Conservation (phyloP, 2,888 invertebrate genomes). For the Amaurobius ferox region DNA sequence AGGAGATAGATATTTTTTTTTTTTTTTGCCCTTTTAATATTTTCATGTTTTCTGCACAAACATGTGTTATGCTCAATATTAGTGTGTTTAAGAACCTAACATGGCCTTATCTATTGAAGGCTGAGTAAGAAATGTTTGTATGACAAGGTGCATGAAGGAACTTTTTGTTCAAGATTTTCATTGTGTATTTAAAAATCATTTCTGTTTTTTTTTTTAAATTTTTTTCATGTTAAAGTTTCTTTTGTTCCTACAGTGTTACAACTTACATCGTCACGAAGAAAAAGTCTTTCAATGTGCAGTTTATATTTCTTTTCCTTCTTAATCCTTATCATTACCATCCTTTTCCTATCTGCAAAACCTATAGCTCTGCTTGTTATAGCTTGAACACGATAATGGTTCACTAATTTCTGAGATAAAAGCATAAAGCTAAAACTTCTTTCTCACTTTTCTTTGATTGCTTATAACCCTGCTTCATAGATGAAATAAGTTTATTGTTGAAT, state of each 20-base stretch:
- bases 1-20: background rate
- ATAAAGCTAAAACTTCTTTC: background rate
- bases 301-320: background rate
- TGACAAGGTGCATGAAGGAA: background rate
- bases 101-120: background rate
- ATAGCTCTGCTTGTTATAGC: background rate
- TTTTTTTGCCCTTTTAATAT: conserved; percentile 1
- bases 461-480: conserved; percentile 13
- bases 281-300: background rate
- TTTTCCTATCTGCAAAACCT: conserved; percentile 5
- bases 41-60: too few relatives aligned
- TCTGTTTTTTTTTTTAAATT: conserved; percentile 4
- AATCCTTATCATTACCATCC: background rate
- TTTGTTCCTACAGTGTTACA: background rate
- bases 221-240: too few relatives aligned
- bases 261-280: conserved; percentile 9
- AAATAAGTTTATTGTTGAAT: background rate
- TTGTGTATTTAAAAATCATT: background rate
- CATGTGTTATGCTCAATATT: background rate
- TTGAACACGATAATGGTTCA: background rate
- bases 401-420: background rate
- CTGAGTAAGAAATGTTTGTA: background rate
- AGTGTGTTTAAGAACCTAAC: background rate
- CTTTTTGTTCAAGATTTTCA: background rate
- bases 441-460: background rate